Evolutionary conservation across 2,113 vertebrate genomes (phyloP).

Genomic region (Macrotus californicus): DNA sequence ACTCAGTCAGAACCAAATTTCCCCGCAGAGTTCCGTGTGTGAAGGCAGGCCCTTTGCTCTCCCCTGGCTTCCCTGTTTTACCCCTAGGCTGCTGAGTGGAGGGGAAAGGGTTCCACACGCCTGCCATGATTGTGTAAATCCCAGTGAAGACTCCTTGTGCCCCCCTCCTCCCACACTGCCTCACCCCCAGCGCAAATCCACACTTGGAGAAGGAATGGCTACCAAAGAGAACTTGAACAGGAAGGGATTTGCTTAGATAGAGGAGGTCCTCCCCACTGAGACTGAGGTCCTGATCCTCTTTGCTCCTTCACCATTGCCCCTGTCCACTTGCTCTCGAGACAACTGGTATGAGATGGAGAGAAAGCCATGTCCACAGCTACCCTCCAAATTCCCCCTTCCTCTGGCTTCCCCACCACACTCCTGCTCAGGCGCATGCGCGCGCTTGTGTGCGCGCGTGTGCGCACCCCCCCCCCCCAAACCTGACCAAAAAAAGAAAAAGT

Average conservation of each 20-base stretch:
- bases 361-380: background rate
- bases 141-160: background rate
- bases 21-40: background rate
- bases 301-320: too few relatives aligned
- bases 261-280: rapidly evolving
- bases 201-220: background rate
- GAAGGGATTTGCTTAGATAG: background rate
- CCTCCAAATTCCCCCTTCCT: background rate
- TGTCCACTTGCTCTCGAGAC: background rate
- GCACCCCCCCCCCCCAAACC: too few relatives aligned
- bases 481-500: background rate
- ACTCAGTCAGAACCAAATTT: background rate
- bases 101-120: background rate
- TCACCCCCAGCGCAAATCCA: background rate
- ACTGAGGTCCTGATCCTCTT: background rate
- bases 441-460: too few relatives aligned
- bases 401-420: background rate
- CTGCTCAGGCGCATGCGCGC: rapidly evolving
- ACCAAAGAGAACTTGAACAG: background rate
- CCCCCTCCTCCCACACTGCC: too few relatives aligned
- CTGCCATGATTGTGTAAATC: background rate
- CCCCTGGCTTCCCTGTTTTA: background rate
- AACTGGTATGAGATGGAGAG: background rate
- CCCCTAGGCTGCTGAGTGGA: background rate
- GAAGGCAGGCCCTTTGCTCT: background rate